Evolutionary conservation across 1,140 invertebrate species (phyloP).

Genomic region (Zaprionus davidi): DNA sequence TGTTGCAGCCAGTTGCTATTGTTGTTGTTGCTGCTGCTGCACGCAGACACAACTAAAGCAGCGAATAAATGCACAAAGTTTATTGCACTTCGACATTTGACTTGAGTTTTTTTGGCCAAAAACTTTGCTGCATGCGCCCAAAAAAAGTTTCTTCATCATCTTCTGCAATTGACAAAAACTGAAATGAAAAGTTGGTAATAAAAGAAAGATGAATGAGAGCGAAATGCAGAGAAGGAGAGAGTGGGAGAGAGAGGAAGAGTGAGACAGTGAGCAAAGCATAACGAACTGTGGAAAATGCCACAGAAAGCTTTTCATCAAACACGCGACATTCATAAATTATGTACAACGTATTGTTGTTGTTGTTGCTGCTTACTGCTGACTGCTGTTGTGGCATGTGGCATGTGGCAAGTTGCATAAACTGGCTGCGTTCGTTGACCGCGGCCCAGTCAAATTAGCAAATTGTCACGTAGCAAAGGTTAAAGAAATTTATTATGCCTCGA

Average conservation of each 20-base stretch:
- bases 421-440: constrained; percentile 45
- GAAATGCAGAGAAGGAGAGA: background rate
- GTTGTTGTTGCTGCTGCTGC: constrained; percentile 11
- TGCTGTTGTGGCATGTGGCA: constrained; percentile 14
- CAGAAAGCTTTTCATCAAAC: constrained; percentile 47
- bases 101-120: constrained; percentile 40
- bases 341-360: constrained; percentile 26
- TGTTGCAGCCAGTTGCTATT: constrained; percentile 18
- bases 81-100: constrained; percentile 81
- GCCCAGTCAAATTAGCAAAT: constrained; percentile 70
- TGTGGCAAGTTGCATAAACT: constrained; percentile 25
- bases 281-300: constrained; percentile 23
- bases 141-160: constrained; percentile 57
- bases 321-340: constrained; percentile 68
- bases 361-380: constrained; percentile 3
- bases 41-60: constrained; percentile 11
- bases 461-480: constrained; percentile 66
- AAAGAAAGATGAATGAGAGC: constrained; percentile 22
- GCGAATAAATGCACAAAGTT: constrained; percentile 50
- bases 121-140: constrained; percentile 44
- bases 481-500: constrained; percentile 15
- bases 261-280: background rate
- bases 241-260: background rate
- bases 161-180: constrained; percentile 21
- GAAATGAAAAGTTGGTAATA: constrained; percentile 58